Conservation (phyloP, 2,113 vertebrate genomes). For the Phaetusa simplex region DNA sequence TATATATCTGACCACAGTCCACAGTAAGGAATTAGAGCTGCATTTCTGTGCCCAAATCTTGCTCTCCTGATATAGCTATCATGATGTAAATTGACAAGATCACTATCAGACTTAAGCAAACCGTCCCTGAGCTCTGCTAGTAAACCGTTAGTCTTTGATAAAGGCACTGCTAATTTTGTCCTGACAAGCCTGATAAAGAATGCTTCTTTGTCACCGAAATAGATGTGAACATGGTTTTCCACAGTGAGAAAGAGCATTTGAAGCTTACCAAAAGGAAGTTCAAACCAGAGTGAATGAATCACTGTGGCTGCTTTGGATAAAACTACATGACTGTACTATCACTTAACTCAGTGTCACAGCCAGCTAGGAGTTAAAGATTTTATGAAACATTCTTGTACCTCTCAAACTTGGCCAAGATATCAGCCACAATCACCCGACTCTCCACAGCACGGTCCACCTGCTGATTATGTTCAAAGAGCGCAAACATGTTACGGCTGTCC, state of each 20-base stretch:
- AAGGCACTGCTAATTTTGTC: neutral
- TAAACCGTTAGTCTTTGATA: neutral
- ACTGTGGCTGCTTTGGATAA: neutral
- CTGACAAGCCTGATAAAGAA: neutral
- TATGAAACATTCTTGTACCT: conserved; percentile 39
- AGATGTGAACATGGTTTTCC: neutral
- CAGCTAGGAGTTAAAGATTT: neutral
- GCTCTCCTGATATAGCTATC: neutral
- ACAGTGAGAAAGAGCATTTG: neutral
- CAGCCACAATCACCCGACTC: conserved; percentile 75
- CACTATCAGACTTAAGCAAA: neutral
- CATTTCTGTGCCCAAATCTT: neutral
- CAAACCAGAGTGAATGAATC: neutral
- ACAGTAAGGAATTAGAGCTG: neutral
- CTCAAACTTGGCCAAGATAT: conserved; percentile 76
- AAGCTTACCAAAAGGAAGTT: neutral
- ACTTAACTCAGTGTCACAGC: neutral
- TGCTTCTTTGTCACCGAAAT: neutral
- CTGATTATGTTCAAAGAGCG: conserved; percentile 73
- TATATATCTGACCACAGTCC: neutral
- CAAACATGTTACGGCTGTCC: conserved; percentile 76
- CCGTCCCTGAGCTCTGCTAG: neutral
- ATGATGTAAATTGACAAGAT: neutral
- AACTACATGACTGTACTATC: neutral
- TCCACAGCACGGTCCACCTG: conserved; percentile 71